Percentiles rank a stretch among this genome's conserved stretches.
These are phyloP conservation scores for Aphelocoma coerulescens DNA, from an alignment of 2,113 vertebrate species.

Conservation along the genomic window DNA sequence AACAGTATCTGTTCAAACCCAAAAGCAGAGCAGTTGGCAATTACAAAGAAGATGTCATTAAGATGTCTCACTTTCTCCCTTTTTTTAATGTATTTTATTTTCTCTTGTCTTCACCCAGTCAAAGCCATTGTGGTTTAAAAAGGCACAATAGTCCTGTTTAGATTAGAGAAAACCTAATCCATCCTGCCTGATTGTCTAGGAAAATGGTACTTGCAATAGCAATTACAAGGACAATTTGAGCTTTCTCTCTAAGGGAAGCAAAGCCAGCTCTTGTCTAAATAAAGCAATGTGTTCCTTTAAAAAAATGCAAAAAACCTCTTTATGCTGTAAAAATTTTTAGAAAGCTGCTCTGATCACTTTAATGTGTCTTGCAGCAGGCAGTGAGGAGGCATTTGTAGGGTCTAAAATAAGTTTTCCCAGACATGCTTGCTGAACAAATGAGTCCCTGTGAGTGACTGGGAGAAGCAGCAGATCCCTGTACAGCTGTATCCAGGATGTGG, in stretches of 20 bases:
- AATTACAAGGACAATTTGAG: not conserved
- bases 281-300: not conserved
- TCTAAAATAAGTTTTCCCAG: not conserved
- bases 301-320: not conserved
- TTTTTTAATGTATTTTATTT: not conserved
- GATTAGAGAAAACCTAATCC: not conserved
- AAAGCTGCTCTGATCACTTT: not conserved
- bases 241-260: not conserved
- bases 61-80: not conserved
- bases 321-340: not conserved
- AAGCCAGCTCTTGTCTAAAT: not conserved
- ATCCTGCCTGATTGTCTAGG: not conserved
- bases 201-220: not conserved
- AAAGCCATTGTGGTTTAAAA: not conserved
- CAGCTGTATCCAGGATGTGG: not conserved
- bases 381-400: not conserved
- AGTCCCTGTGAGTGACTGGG: not conserved
- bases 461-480: not conserved
- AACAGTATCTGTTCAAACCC: not conserved
- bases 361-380: not conserved
- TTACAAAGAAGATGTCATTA: not conserved
- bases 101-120: not conserved
- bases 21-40: not conserved
- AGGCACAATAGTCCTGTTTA: not conserved
- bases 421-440: not conserved